A percentile compares a stretch with the other conserved stretches of the same genome.
Evolutionary conservation across 2,113 vertebrate species (phyloP).

Genomic region (Fukomys damarensis): DNA sequence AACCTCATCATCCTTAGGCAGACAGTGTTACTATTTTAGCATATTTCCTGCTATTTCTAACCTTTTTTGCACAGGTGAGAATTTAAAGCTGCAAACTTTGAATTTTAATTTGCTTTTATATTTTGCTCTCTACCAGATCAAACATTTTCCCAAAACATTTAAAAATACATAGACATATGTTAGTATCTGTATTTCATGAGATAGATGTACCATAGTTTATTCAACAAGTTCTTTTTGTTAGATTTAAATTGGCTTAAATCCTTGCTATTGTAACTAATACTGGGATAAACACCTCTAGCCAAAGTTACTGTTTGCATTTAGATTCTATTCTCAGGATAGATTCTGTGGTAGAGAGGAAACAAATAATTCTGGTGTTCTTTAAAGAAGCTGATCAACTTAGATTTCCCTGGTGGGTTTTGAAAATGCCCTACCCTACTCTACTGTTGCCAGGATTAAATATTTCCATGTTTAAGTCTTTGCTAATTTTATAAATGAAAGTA

Average conservation of each 20-base stretch:
- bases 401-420: not conserved
- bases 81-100: not conserved
- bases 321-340: not conserved
- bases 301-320: not conserved
- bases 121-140: not conserved
- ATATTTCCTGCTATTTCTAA: not conserved
- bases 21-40: not conserved
- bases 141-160: constrained; percentile 40
- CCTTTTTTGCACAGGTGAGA: not conserved
- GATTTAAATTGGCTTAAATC: not conserved
- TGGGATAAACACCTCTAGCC: not conserved
- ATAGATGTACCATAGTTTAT: not conserved
- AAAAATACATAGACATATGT: not conserved
- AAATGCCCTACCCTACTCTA: not conserved
- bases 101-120: not conserved
- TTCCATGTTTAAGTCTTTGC: not conserved
- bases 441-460: not conserved
- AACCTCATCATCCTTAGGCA: not conserved
- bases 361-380: not conserved
- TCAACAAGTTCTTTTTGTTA: not conserved
- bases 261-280: not conserved
- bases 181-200: not conserved
- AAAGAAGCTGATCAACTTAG: not conserved
- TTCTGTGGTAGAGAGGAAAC: not conserved
- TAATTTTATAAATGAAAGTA: constrained; percentile 22